Base-by-base conservation (phyloP, 2,888 invertebrate genomes). In the Sturmia bella region DNA sequence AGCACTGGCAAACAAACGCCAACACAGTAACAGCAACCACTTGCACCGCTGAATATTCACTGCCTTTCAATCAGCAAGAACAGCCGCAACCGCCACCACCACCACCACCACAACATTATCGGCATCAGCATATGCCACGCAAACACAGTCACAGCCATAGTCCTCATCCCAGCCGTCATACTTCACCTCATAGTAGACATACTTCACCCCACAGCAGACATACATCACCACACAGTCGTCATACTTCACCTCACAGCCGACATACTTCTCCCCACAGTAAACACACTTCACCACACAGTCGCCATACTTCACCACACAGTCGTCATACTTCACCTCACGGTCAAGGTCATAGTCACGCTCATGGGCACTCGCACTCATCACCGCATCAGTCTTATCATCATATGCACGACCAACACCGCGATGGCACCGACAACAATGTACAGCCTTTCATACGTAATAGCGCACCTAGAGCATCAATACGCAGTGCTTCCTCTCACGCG, bases 181-280 rank as follows among this genome's bases (percentile, higher is more conserved):
- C 88, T n/a, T 89, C 89, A 70, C 88, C 89, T 64, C 88, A 86
- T 75, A 88, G 88, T 82, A 87, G 87, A n/a, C 88, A 88, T 70
- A 87, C 88, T 12, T 89, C 89, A 70, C 88, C 89, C 61, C 88
- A 87, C 82, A 89, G 86, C 57, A 87, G 86, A 69, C 89, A 86
- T 81, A 86, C 74, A 2, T 82, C 82, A 11, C 77, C 86, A 54
- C 87, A 77, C 83, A 87, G 85, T 78, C 78, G 85, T 13, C 84
- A 85, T 64, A 86, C 85, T 43, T 86, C 80, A 66, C 85, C 85
- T 24, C 87, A 86, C 72, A 88, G 88, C 82, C 87, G 87, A 4
- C 88, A 88, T 66, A 87, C 87, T 17, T 89, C 89, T 52, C 88
- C 89, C 59, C 88, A 87, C 80, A 89, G 86, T 64, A 87, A 86